Evolutionary conservation across 2,888 invertebrate species (phyloP).

Genomic region (Tanypteryx hageni): DNA sequence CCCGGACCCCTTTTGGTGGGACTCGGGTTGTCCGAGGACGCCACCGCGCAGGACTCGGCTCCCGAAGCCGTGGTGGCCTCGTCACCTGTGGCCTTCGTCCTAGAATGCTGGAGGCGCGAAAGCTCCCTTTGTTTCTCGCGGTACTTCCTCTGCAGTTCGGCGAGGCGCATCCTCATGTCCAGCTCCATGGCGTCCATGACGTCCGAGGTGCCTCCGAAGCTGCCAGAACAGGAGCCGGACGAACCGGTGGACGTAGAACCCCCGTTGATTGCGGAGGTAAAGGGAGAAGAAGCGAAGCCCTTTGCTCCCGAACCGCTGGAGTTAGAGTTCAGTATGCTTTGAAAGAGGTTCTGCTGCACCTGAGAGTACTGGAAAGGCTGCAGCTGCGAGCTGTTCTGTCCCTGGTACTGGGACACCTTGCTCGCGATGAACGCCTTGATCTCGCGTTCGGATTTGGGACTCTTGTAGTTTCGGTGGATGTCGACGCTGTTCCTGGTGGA

Average conservation of each 20-base stretch:
- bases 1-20: constrained; percentile 75
- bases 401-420: constrained; percentile 71
- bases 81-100: constrained; percentile 72
- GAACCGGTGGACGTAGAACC: constrained; percentile 66
- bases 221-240: constrained; percentile 62
- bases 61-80: constrained; percentile 40
- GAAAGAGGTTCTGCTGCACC: constrained; percentile 54
- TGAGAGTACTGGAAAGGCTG: constrained; percentile 57
- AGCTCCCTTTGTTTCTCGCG: constrained; percentile 90
- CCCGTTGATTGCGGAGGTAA: constrained; percentile 60
- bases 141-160: constrained; percentile 87
- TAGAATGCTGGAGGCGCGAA: constrained; percentile 78
- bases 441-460: constrained; percentile 70
- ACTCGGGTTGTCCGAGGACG: constrained; percentile 58
- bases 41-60: constrained; percentile 16
- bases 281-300: constrained; percentile 38
- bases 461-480: constrained; percentile 70
- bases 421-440: constrained; percentile 72
- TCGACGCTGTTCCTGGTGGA: constrained; percentile 66
- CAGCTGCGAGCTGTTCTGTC: constrained; percentile 61
- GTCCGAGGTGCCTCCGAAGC: constrained; percentile 65
- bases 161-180: constrained; percentile 88
- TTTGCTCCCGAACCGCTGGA: not conserved
- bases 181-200: constrained; percentile 85
- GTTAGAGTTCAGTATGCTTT: constrained; percentile 46